These are phyloP conservation scores for Enteromius anoplus DNA, from an alignment of 2,797 vertebrate genomes.

Conservation along the genomic window DNA sequence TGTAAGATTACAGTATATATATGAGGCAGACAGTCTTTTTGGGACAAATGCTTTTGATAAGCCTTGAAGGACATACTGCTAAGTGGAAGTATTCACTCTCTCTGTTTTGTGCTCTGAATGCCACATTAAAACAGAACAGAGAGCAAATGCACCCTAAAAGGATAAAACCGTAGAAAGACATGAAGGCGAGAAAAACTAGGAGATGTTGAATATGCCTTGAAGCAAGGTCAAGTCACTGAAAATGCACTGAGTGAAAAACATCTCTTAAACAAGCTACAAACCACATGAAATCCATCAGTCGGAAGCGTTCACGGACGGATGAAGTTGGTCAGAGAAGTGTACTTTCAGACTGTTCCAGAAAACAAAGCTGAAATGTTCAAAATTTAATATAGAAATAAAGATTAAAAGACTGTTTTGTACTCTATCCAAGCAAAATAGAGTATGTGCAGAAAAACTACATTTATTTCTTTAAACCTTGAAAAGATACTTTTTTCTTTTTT, in stretches of 20 bases:
- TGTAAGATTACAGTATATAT: neutral
- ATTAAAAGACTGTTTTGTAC: neutral
- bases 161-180: slow-evolving; percentile 28
- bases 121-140: slow-evolving; percentile 19
- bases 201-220: slow-evolving; percentile 45
- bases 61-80: slow-evolving; percentile 49
- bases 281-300: neutral
- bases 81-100: neutral
- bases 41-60: slow-evolving; percentile 22
- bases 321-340: neutral
- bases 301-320: slow-evolving; percentile 10
- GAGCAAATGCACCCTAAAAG: slow-evolving; percentile 31
- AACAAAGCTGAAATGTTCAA: neutral
- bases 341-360: neutral
- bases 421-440: neutral
- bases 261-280: slow-evolving; percentile 28
- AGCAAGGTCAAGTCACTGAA: slow-evolving; percentile 50
- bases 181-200: slow-evolving; percentile 29
- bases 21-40: neutral
- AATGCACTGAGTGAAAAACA: slow-evolving; percentile 18
- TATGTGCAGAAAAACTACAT: neutral
- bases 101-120: slow-evolving; percentile 16
- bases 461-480: neutral
- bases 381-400: slow-evolving; percentile 17
- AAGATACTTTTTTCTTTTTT: neutral